Base-by-base conservation (phyloP, 2,113 vertebrate genomes). In the Leucopsar rothschildi region DNA sequence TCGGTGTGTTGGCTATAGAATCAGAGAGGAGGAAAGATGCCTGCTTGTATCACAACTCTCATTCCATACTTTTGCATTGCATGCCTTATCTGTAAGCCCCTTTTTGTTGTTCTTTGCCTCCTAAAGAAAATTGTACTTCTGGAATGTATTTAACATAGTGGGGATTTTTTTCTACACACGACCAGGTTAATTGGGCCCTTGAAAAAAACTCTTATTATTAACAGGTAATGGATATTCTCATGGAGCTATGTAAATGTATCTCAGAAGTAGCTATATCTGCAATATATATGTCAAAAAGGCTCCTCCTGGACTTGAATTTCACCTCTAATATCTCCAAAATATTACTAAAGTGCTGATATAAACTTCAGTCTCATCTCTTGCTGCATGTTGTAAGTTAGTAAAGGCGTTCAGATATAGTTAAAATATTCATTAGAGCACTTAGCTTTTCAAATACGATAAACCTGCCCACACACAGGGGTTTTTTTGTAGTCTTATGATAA, bases 331-430 rank as follows among this genome's bases (percentile, higher is more conserved):
- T 53, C 37, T 89, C 19, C 4, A 2, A 57, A 92, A 33, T 68
- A 20, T 15, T 15, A 1, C 0, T 49, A 23, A 52, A 8, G 15
- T 65, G 9, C 16, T 20, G 18, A 14, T 77, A 35, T 0, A 17
- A 73, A 56, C 24, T 39, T 80, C 24, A 76, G 8, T 80, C 63
- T 83, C n/a, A 21, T 82, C 28, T 81, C 68, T 63, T 86, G 40
- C 29, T 42, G 14, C 1, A 0, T 20, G 27, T 53, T 78, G 0
- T 35, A 63, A 45, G 23, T 53, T 73, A 40, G 14, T 65, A 63
- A 83, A 66, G 12, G 35, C 64, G 31, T 83, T 72, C 49, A 40
- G 33, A 47, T 88, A 16, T 33, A 29, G 19, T 71, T 68, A 23
- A 73, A 78, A 47, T 31, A 66, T 45, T 63, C 63, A 64, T 16